Evolutionary conservation across 2,113 vertebrate genomes (phyloP), one percentile per base, ranked within the genome.

Genomic region (Chamaea fasciata): DNA sequence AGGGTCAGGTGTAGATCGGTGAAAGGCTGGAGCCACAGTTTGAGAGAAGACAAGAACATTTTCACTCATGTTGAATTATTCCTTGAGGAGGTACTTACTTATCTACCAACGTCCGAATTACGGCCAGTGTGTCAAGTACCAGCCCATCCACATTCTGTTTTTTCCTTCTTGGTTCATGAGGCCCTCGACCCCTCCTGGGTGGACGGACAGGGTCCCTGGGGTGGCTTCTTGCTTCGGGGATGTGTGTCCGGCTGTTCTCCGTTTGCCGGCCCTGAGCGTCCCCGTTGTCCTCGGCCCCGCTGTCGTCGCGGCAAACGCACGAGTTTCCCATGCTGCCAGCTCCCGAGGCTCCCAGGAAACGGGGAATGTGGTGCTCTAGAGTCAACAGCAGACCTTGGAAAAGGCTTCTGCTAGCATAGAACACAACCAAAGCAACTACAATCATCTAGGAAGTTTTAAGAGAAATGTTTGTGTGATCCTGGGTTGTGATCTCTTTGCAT

Each of bases 71-170:
- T 84, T 70, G 89, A 87, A 77, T 62, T 28, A 75, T 56, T 39
- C 49, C 67, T 77, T 75, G 89, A 64, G 65, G 87, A 91, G 65
- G 93, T 87, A 98, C 99, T 99, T 98, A 99, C 99, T 99, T 99
- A 98, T 99, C 99, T 65, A 99, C 99, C 91, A 99, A 98, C 19
- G 99, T 99, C 93, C 99, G 98, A 98, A 99, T 99, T 87, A 99
- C 99, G 69, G 99, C 99, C 96, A 99, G 95, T 11, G 99, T 99
- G 97, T 99, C 99, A 97, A 99, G 98, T 87, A 99, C 99, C 95
- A 99, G 98, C 52, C 99, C 98, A 67, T 99, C 99, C 77, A 99
- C 99, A 69, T 99, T 99, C 97, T 99, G 99, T 91, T 99, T 99
- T 98, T 99, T 99, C 96, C 99, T 98, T 50, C 99, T 97, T 10